A percentile compares a stretch with the other conserved stretches of the same genome.
These are phyloP conservation scores for Nomada fabriciana DNA, from an alignment of 2,888 invertebrate genomes.

Conservation along the genomic window DNA sequence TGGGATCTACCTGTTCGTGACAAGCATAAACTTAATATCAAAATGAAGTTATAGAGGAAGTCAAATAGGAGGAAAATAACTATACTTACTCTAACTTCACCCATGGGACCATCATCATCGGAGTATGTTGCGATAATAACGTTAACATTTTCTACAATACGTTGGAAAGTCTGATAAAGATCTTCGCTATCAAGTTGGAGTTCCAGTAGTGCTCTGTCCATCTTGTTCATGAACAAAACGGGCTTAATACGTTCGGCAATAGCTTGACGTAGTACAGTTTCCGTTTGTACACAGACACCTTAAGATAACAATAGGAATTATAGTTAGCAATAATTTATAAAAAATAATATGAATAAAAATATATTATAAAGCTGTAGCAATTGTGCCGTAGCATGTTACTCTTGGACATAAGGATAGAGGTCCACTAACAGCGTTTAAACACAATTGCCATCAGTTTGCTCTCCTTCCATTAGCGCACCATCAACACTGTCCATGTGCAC, in stretches of 20 bases:
- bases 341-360: not conserved
- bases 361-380: slow-evolving; percentile 83
- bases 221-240: slow-evolving; percentile 99
- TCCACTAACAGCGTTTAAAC: slow-evolving; percentile 90
- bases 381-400: slow-evolving; percentile 87
- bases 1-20: slow-evolving; percentile 91
- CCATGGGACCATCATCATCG: slow-evolving; percentile 99
- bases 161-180: slow-evolving; percentile 99
- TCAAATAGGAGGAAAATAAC: not conserved
- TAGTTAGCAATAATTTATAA: slow-evolving; percentile 26
- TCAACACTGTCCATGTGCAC: slow-evolving; percentile 86
- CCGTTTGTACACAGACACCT: slow-evolving; percentile 99
- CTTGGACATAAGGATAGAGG: slow-evolving; percentile 93
- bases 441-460: slow-evolving; percentile 84
- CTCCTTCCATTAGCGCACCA: slow-evolving; percentile 89
- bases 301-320: slow-evolving; percentile 57
- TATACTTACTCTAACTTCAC: slow-evolving; percentile 94
- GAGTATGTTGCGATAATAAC: slow-evolving; percentile 99
- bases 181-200: slow-evolving; percentile 98
- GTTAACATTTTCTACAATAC: slow-evolving; percentile 99
- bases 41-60: not conserved
- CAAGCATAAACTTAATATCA: slow-evolving; percentile 25
- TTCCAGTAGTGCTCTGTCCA: slow-evolving; percentile 99
- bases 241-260: slow-evolving; percentile 99
- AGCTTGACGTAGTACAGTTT: slow-evolving; percentile 99